Evolutionary conservation across 2,888 invertebrate genomes (phyloP), one percentile per base, ranked within the genome.

Genomic region (Melanchra persicariae): DNA sequence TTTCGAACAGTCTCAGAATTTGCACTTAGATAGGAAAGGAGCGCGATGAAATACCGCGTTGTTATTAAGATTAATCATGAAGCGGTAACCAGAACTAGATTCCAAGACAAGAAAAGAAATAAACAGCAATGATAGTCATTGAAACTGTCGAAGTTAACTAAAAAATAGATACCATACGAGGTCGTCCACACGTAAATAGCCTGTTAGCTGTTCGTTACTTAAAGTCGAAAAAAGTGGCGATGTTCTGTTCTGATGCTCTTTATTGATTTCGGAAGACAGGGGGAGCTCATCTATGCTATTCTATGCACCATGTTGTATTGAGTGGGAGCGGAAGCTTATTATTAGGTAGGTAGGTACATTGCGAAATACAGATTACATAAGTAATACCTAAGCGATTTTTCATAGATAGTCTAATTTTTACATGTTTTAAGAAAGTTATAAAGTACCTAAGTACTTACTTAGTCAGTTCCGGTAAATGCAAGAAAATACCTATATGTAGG

Each of bases 151-250:
- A 70, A 75, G 65, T 62, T 77, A 75, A 77, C 70, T 61, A 83
- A 75, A 75, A 82, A 81, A 74, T 69, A 64, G 74, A 85, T 85
- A 81, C 75, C 82, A 74, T 62, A 54, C 62, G 62, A 60, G 30
- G 80, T 79, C 75, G 72, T 74, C 81, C 81, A 76, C 74, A 80
- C 77, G 71, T 66, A 82, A 69, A 74, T 77, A 71, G 71, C 49
- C 67, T 63, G 62, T 63, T 62, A 59, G 49, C 70, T 54, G 74
- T 64, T 70, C 43, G 74, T 83, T 83, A 82, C 79, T 78, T 78
- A 71, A n/a, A n/a, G n/a, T n/a, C n/a, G n/a, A n/a, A n/a, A 74
- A 81, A 83, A 83, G 85, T 87, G 87, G 85, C 87, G 85, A 79
- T 81, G 71, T 74, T 81, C 76, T 81, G 71, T 74, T 81, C 76